Evolutionary conservation across 2,888 invertebrate genomes (phyloP), one percentile per base, ranked within the genome.

Genomic region (Pheosia gnoma): DNA sequence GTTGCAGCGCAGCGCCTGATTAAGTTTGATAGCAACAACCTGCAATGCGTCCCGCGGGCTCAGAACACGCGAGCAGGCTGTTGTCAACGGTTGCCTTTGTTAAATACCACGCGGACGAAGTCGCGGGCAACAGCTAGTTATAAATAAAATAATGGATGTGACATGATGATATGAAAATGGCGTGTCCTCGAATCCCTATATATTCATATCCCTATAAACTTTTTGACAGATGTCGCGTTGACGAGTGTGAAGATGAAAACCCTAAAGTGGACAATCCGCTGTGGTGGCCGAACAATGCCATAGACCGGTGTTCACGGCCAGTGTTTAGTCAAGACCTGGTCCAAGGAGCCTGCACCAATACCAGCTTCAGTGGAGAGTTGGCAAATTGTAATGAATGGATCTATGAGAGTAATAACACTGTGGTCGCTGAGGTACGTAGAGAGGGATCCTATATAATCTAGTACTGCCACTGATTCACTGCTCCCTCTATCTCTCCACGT

Each of bases 201-300:
- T 25, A 25, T 25, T 25, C 25, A 25, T 25, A 7, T 8, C 41
- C 41, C 8, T 41, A 41, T 47, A 5, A 1, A 0, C 4, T 47
- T 47, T 55, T 39, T 25, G 78, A 9, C 65, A 91, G 91, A 63
- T 91, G 91, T 66, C 75, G 71, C 4, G 72, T 90, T n/a, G 80
- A 84, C 38, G 83, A 85, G 71, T 91, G 91, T 47, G 91, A 90
- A 55, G 67, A 63, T 3, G 3, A 65, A 5, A 63, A 78, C 38
- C 65, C 77, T 0, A 68, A 72, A 2, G 66, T 53, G 11, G 62
- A 70, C 11, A 63, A 64, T 3, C 82, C 81, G 0, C 7, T 64
- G 0, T 91, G 91, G 91, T 91, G 89, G 89, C 90, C 90, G 0
- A 79, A 83, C 59, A 38, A 63, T 2, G 77, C 77, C 0, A 70